Conservation (phyloP, 1,140 invertebrate genomes). For the Notospermus geniculatus region DNA sequence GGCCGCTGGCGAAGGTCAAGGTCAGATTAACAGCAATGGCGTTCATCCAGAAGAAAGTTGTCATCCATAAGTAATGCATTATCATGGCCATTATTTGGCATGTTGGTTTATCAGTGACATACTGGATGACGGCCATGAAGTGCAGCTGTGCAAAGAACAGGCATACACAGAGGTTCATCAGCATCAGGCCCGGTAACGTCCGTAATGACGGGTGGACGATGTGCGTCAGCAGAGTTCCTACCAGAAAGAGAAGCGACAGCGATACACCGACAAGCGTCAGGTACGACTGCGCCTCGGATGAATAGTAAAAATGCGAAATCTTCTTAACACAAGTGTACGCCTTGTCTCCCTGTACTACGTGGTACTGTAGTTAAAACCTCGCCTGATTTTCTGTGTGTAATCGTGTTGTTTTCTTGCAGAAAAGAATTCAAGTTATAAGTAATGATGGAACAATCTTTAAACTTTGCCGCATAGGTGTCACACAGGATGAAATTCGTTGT, state of each 20-base stretch:
- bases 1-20: constrained; percentile 9
- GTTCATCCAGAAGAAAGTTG: constrained; percentile 92
- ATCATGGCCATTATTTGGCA: constrained; percentile 64
- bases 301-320: no score
- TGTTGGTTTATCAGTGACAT: constrained; percentile 15
- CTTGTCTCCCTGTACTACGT: no score
- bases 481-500: no score
- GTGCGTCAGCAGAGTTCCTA: constrained; percentile 51
- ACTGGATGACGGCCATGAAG: constrained; percentile 44
- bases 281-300: background rate
- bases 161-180: constrained; percentile 50
- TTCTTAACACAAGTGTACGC: no score
- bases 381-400: no score
- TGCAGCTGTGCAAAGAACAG: constrained; percentile 52
- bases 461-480: no score
- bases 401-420: no score
- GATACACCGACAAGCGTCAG: constrained; percentile 40
- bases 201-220: constrained; percentile 45
- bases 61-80: constrained; percentile 86
- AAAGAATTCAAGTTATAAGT: no score
- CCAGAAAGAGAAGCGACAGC: constrained; percentile 50
- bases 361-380: no score
- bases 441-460: no score
- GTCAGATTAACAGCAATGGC: constrained; percentile 71
- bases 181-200: constrained; percentile 56